Percentiles rank a stretch among this genome's conserved stretches.
Evolutionary conservation across 2,797 vertebrate genomes (phyloP).

Genomic region (Lithobates sylvaticus): DNA sequence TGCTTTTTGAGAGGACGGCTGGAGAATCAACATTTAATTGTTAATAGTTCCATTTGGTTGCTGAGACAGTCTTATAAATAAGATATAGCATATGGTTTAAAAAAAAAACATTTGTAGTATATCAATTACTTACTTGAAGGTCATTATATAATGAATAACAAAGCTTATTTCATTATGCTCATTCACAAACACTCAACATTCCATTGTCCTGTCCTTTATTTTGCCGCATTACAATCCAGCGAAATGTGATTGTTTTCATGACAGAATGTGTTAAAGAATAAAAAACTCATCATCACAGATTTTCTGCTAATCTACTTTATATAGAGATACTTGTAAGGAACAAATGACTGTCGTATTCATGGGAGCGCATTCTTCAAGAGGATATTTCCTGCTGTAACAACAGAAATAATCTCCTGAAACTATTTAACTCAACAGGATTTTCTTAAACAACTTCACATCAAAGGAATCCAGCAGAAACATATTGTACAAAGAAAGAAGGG

Average conservation of each 20-base stretch:
- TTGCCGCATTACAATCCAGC: slow-evolving; percentile 1
- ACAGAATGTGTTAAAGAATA: slow-evolving; percentile 20
- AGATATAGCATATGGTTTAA: too few relatives aligned
- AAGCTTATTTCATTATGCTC: background rate
- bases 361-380: slow-evolving; percentile 52
- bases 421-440: slow-evolving; percentile 62
- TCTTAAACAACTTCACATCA: slow-evolving; percentile 61
- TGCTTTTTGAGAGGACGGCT: too few relatives aligned
- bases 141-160: background rate
- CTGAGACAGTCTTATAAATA: too few relatives aligned
- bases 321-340: slow-evolving; percentile 42
- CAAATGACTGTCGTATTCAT: slow-evolving; percentile 54
- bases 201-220: background rate
- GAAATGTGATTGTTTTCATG: slow-evolving; percentile 12
- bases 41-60: too few relatives aligned
- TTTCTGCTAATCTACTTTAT: slow-evolving; percentile 57
- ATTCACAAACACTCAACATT: background rate
- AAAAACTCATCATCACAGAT: slow-evolving; percentile 31
- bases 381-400: slow-evolving; percentile 61
- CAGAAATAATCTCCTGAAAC: slow-evolving; percentile 61
- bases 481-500: slow-evolving; percentile 35
- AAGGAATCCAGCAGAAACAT: slow-evolving; percentile 54
- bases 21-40: too few relatives aligned
- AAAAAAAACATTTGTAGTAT: too few relatives aligned
- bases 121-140: too few relatives aligned